Evolutionary conservation across 2,888 invertebrate species (phyloP).

Genomic region (Drosophila subquinaria): DNA sequence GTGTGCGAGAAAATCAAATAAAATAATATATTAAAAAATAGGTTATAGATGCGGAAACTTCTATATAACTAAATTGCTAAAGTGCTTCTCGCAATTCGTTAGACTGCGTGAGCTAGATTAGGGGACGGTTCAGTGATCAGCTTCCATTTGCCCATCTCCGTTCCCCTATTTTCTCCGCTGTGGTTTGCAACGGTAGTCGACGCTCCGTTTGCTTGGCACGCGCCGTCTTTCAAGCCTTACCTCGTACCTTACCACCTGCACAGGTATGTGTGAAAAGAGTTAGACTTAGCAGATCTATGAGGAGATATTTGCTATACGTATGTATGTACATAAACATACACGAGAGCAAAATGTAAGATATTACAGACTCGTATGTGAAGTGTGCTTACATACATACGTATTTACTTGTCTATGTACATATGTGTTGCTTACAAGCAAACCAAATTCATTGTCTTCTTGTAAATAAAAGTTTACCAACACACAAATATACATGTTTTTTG

Average conservation of each 20-base stretch:
- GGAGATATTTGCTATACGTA: neutral
- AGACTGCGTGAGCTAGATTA: constrained; percentile 25
- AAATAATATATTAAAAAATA: neutral
- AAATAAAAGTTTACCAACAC: no score
- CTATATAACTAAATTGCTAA: neutral
- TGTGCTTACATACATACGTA: neutral
- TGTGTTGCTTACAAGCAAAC: neutral
- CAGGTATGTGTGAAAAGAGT: constrained; percentile 15
- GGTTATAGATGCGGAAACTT: neutral
- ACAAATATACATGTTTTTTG: no score
- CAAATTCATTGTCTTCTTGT: neutral
- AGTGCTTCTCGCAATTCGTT: constrained; percentile 9
- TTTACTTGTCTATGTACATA: neutral
- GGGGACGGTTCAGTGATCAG: constrained; percentile 62
- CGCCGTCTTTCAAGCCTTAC: constrained; percentile 53
- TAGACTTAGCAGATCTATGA: neutral
- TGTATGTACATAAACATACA: neutral
- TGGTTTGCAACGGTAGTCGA: constrained; percentile 62
- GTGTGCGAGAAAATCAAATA: constrained; percentile 1
- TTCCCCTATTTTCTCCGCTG: constrained; percentile 16
- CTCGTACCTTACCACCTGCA: constrained; percentile 42
- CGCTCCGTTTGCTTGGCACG: constrained; percentile 63
- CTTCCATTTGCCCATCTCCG: constrained; percentile 6
- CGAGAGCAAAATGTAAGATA: neutral
- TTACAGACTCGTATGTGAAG: no score